A percentile compares a stretch with the other conserved stretches of the same genome.
phyloP scores from a whole-genome alignment of 2,888 invertebrate species.

The Elmis aenea region DNA sequence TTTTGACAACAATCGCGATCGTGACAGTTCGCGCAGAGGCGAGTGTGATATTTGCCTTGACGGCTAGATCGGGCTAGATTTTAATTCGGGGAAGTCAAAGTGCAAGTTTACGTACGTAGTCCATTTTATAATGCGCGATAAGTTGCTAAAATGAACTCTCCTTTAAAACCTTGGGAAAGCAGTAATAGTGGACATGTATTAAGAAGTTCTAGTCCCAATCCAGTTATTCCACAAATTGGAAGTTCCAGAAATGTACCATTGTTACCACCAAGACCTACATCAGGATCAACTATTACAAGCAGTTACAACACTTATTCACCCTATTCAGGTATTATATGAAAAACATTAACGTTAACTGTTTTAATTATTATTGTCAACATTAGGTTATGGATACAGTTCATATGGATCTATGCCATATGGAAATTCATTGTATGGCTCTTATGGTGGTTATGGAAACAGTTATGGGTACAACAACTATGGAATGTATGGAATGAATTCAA shows the following conservation, averaged over 20 bases:
- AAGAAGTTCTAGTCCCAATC: slow-evolving; percentile 23
- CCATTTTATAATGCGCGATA: no score
- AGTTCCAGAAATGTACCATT: slow-evolving; percentile 34
- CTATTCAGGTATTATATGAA: slow-evolving; percentile 28
- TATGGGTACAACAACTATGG: slow-evolving; percentile 31
- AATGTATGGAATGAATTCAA: slow-evolving; percentile 44
- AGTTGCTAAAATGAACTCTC: slow-evolving; percentile 34
- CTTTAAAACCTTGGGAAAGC: slow-evolving; percentile 39
- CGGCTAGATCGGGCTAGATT: no score
- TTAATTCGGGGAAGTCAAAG: no score
- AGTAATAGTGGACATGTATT: slow-evolving; percentile 16
- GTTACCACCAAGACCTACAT: slow-evolving; percentile 42
- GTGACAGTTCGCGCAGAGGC: no score
- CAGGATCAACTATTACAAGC: slow-evolving; percentile 16
- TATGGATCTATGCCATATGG: slow-evolving; percentile 30
- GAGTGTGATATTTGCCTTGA: no score
- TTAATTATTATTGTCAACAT: no score
- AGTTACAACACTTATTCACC: slow-evolving; percentile 26
- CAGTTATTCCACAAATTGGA: slow-evolving; percentile 20
- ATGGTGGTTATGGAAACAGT: slow-evolving; percentile 35
- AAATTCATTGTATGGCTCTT: slow-evolving; percentile 28
- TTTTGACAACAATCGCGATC: no score
- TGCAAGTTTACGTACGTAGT: no score
- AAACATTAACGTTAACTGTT: no score
- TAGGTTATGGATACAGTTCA: slow-evolving; percentile 25